These are phyloP conservation scores for Morpho helenor DNA, from an alignment of 2,888 invertebrate species.

Conservation along the genomic window DNA sequence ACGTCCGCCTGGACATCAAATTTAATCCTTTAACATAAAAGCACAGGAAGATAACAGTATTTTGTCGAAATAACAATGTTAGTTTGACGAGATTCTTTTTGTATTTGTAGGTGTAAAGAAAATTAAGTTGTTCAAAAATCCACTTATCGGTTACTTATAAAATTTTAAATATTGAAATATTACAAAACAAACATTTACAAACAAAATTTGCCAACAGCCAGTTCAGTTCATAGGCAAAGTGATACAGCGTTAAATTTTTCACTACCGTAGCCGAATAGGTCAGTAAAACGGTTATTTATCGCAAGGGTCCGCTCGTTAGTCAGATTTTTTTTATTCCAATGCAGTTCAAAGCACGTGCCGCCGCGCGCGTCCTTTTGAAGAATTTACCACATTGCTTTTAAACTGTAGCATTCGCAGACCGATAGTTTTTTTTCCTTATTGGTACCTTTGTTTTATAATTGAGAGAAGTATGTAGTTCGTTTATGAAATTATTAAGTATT, in stretches of 20 bases:
- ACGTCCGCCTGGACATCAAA: no score
- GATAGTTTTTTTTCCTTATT: slow-evolving; percentile 1
- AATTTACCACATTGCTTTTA: slow-evolving; percentile 13
- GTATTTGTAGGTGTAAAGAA: no score
- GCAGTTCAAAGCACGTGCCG: slow-evolving; percentile 35
- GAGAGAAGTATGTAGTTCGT: no score
- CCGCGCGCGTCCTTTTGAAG: slow-evolving; percentile 29
- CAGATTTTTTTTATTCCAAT: slow-evolving; percentile 39
- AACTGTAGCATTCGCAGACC: slow-evolving; percentile 10
- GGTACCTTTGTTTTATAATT: no score
- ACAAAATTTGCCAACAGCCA: slow-evolving; percentile 1
- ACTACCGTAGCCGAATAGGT: slow-evolving; percentile 52
- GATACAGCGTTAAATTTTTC: slow-evolving; percentile 58
- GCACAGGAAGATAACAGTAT: no score
- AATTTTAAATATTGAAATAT: background rate
- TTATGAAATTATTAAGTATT: no score
- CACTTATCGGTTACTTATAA: no score
- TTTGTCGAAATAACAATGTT: no score
- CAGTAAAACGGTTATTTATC: slow-evolving; percentile 47
- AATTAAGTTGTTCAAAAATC: no score
- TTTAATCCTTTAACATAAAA: no score
- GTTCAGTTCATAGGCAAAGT: slow-evolving; percentile 37
- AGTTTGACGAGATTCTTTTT: no score
- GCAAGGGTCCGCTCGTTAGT: slow-evolving; percentile 42
- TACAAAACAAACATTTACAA: no score